phyloP scores from a whole-genome alignment of 2,888 invertebrate species.

The Frankliniella fusca region DNA sequence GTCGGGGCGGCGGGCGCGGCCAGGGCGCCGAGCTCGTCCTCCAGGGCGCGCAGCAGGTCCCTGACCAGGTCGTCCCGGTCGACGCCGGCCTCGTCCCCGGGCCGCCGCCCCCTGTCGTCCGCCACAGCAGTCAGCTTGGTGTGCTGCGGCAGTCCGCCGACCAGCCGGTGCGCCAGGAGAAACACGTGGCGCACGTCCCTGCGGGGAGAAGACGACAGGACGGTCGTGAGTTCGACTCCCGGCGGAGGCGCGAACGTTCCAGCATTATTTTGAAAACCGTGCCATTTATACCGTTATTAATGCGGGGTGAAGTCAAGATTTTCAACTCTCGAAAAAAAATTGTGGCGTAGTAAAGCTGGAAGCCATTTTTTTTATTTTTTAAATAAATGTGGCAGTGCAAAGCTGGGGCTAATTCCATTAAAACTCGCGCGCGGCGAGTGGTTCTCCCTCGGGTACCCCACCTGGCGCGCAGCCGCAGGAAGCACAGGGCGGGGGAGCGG shows the following conservation, averaged over 20 bases:
- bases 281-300: not conserved
- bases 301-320: not conserved
- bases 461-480: not conserved
- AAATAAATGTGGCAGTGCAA: not conserved
- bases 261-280: not conserved
- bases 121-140: not conserved
- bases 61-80: not conserved
- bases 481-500: not conserved
- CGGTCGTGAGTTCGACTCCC: not conserved
- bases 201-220: not conserved
- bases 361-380: no score
- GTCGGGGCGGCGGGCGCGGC: not conserved
- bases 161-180: constrained; percentile 1
- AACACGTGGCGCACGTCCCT: not conserved
- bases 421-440: no score
- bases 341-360: no score
- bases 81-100: not conserved
- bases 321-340: no score
- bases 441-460: no score
- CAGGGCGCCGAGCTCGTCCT: not conserved
- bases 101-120: not conserved
- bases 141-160: constrained; percentile 1
- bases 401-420: not conserved
- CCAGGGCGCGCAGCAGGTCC: not conserved
- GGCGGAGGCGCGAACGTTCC: no score